A percentile compares a stretch with the other conserved stretches of the same genome.
Evolutionary conservation across 2,888 invertebrate species (phyloP).

Genomic region (Sminthurinus aureus): DNA sequence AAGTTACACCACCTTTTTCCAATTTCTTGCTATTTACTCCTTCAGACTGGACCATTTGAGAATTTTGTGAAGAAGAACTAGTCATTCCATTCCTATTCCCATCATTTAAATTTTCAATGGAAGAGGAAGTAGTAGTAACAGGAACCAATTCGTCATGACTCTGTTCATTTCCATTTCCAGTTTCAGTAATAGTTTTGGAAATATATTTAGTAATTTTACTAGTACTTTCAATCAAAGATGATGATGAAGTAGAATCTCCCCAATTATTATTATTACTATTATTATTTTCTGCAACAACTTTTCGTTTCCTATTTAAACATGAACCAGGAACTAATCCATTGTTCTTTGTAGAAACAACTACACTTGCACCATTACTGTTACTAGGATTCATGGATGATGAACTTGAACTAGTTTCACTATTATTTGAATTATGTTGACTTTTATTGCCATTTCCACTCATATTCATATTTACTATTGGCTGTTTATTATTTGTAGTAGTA

Average conservation of each 20-base stretch:
- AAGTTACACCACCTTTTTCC: background rate
- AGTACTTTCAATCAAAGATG: background rate
- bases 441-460: background rate
- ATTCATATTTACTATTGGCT: background rate
- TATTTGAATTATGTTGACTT: background rate
- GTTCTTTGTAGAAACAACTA: constrained; percentile 5
- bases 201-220: background rate
- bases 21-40: background rate
- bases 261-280: too few species aligned
- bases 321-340: background rate
- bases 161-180: background rate
- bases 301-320: background rate
- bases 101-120: background rate
- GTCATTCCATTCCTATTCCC: background rate
- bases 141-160: too few species aligned
- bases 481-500: background rate
- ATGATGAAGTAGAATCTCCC: too few species aligned
- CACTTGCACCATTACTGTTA: background rate
- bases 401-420: background rate
- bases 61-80: background rate
- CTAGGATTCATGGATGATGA: background rate
- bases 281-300: constrained; percentile 29
- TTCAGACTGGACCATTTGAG: background rate
- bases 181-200: background rate
- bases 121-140: too few species aligned